Evolutionary conservation across 2,797 vertebrate genomes (phyloP).

Genomic region (Microctenopoma lineatum): DNA sequence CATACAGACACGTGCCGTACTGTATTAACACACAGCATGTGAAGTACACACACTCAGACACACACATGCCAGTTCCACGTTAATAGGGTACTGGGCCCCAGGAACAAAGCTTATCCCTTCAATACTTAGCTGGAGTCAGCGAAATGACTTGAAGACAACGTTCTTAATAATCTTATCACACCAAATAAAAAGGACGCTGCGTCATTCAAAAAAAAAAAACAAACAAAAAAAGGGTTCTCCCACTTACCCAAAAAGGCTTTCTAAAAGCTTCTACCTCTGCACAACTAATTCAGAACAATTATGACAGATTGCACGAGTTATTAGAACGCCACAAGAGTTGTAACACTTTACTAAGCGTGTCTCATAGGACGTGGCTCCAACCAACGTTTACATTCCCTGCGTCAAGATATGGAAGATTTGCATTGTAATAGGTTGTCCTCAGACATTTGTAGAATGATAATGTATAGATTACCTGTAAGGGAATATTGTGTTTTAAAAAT

Average conservation of each 20-base stretch:
- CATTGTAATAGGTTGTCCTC: slow-evolving; percentile 91
- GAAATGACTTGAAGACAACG: slow-evolving; percentile 93
- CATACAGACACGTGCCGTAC: slow-evolving; percentile 73
- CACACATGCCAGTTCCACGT: slow-evolving; percentile 82
- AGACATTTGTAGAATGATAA: slow-evolving; percentile 91
- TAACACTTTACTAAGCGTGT: slow-evolving; percentile 92
- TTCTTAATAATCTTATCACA: slow-evolving; percentile 92
- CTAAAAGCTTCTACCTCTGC: slow-evolving; percentile 99
- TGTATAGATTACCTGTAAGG: slow-evolving; percentile 93
- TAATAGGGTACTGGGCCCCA: slow-evolving; percentile 87
- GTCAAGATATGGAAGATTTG: slow-evolving; percentile 88
- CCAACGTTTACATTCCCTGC: slow-evolving; percentile 88
- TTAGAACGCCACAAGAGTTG: slow-evolving; percentile 92
- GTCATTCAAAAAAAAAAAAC: slow-evolving; percentile 85
- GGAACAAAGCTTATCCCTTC: slow-evolving; percentile 92
- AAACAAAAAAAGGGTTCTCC: slow-evolving; percentile 89
- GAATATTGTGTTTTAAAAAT: slow-evolving; percentile 93
- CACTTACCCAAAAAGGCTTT: slow-evolving; percentile 99
- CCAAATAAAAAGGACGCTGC: slow-evolving; percentile 96
- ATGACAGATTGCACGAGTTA: slow-evolving; percentile 96
- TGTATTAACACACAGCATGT: slow-evolving; percentile 60
- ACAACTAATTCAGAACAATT: slow-evolving; percentile 95
- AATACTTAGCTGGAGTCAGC: slow-evolving; percentile 94
- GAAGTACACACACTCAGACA: slow-evolving; percentile 59
- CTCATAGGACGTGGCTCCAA: slow-evolving; percentile 91